Percentiles rank a stretch among this genome's conserved stretches.
phyloP scores from a whole-genome alignment of 1,140 invertebrate species.

The Spodoptera litura region DNA sequence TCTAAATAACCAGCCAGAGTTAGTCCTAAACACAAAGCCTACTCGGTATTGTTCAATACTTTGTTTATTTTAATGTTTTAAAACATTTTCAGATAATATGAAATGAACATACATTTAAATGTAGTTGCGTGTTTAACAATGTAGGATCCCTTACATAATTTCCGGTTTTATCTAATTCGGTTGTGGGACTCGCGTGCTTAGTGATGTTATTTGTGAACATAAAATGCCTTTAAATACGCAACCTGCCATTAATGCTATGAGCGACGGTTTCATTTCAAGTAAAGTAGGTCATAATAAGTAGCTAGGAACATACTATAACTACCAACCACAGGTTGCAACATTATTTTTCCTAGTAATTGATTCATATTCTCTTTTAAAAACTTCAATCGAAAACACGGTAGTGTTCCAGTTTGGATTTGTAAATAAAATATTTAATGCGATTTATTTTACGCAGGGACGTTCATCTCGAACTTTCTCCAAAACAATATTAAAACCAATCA shows the following conservation, averaged over 20 bases:
- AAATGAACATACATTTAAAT: not conserved
- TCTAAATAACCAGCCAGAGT: no score
- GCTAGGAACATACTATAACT: not conserved
- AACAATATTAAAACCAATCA: conserved; percentile 89
- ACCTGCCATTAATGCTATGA: conserved; percentile 7
- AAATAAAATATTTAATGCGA: no score
- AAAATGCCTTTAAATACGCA: conserved; percentile 42
- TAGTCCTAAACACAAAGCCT: not conserved
- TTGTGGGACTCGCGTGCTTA: conserved; percentile 40
- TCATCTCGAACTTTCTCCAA: conserved; percentile 86
- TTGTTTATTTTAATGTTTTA: not conserved
- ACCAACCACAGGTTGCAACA: not conserved
- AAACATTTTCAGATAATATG: not conserved
- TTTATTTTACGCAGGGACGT: conserved; percentile 81
- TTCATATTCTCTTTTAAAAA: no score
- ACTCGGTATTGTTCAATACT: not conserved
- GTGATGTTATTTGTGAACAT: conserved; percentile 48
- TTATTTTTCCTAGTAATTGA: not conserved
- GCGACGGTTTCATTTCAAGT: conserved; percentile 23
- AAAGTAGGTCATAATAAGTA: conserved; percentile 21
- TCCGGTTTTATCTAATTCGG: conserved; percentile 26
- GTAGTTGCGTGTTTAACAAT: conserved; percentile 13
- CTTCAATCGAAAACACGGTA: no score
- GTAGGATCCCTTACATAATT: conserved; percentile 23
- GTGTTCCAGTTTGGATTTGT: no score